phyloP scores from a whole-genome alignment of 37 sponge, comb jelly and placozoan species.

The Chondrosia reniformis region DNA sequence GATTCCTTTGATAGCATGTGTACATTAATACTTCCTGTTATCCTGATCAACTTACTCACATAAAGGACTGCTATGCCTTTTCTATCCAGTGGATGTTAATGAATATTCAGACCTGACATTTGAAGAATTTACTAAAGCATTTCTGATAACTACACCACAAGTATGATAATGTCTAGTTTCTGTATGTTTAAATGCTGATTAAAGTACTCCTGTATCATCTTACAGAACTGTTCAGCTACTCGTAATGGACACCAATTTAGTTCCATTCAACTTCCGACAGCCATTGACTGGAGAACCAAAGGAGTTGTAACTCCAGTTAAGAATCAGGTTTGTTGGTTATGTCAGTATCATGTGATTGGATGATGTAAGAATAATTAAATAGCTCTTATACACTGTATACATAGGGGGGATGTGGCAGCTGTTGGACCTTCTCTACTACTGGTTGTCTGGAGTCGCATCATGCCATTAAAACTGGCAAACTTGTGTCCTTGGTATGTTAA shows the following conservation, averaged over 20 bases:
- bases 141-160: conserved; percentile 47
- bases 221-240: conserved; percentile 61
- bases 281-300: conserved; percentile 65
- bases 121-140: conserved; percentile 46
- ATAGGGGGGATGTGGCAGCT: conserved; percentile 73
- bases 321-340: conserved; percentile 49
- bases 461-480: conserved; percentile 56
- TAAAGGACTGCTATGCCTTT: neutral
- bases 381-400: too few relatives aligned
- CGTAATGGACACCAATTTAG: neutral
- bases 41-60: neutral
- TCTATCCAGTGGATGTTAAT: conserved; percentile 46
- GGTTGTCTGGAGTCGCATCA: conserved; percentile 71
- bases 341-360: neutral
- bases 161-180: neutral
- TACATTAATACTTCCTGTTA: neutral
- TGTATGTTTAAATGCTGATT: neutral
- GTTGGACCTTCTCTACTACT: conserved; percentile 80
- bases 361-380: neutral
- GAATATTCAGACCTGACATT: conserved; percentile 55
- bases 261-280: conserved; percentile 13
- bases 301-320: conserved; percentile 67
- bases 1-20: neutral
- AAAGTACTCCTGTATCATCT: neutral
- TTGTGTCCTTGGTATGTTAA: conserved; percentile 46